Base-by-base conservation (phyloP, 2,113 vertebrate genomes). In the Lepisosteus osseus region DNA sequence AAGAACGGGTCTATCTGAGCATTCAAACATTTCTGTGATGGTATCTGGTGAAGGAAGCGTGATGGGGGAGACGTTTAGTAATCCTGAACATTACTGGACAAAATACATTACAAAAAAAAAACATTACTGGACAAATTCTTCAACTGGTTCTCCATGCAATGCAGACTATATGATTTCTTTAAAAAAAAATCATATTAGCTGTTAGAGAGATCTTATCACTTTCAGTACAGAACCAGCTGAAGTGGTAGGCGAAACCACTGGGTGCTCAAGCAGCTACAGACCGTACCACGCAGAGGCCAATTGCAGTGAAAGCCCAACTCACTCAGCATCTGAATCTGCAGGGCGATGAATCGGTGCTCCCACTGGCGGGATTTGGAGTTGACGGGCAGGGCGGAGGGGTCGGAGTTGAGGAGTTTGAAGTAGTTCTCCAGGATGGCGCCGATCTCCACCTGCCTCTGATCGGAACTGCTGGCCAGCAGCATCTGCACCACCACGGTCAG, bases 291-390 rank as follows among this genome's bases (percentile, higher is more conserved):
- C 47, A 9, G 47, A 6, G 1, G 54, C 6, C 54, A 7, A 6
- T 54, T 6, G 54, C 6, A 12, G 54, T 54, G 54, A 6, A 54
- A 12, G 12, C 6, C 6, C 3, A 42, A 83, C 90, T 94, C 84
- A 99, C 97, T 94, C 57, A 99, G 86, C 97, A 99, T 99, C 82
- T 96, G 90, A 7, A 99, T 92, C 84, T 99, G 97, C 45, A 99
- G 89, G 4, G 93, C 89, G 85, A 98, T 95, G 78, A 98, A 97
- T 29, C 90, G 88, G 73, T 86, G 94, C 85, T 98, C 96, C 97
- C 97, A 98, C 67, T 94, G 92, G 51, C 92, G 91, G 55, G 94
- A 93, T 8, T 78, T 83, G 72, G 78, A 85, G 15, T 85, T 73
- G 59, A 90, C 91, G 73, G 91, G 89, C 76, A 95, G 91, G 1